Percentiles rank a stretch among this genome's conserved stretches.
Conservation (phyloP, 2,888 invertebrate genomes). For the Tribolium freemani region DNA sequence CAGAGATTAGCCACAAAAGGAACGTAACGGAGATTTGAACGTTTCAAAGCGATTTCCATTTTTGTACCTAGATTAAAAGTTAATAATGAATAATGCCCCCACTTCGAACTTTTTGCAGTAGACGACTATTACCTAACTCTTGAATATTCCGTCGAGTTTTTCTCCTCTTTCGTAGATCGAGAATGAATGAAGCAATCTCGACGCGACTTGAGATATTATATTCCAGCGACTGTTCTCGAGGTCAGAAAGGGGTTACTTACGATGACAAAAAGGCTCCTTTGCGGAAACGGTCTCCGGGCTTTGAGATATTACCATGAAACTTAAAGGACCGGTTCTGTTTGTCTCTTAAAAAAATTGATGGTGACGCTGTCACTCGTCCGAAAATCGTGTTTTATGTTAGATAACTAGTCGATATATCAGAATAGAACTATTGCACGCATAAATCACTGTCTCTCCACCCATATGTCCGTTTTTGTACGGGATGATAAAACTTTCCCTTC, state of each 20-base stretch:
- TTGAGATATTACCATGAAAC: constrained; percentile 4
- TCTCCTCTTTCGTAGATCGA: not conserved
- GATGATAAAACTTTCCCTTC: constrained; percentile 35
- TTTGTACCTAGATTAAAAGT: constrained; percentile 10
- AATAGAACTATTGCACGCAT: constrained; percentile 28
- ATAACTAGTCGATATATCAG: constrained; percentile 27
- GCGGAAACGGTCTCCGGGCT: not conserved
- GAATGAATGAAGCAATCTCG: constrained; percentile 14
- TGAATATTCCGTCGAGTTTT: not conserved
- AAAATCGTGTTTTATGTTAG: constrained; percentile 11
- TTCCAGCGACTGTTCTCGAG: not conserved
- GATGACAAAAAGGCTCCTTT: constrained; percentile 15
- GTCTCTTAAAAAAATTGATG: not conserved
- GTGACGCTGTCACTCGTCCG: constrained; percentile 15
- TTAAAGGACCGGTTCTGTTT: not conserved
- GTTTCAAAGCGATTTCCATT: not conserved
- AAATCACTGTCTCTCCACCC: constrained; percentile 36
- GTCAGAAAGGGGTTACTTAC: constrained; percentile 6
- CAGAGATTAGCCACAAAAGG: constrained; percentile 3
- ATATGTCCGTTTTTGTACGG: constrained; percentile 23
- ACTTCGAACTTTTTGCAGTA: not conserved
- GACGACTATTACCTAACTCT: not conserved
- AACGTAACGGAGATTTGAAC: constrained; percentile 3
- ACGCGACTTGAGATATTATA: constrained; percentile 1
- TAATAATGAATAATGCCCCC: constrained; percentile 16